Evolutionary conservation across 2,888 invertebrate species (phyloP).

Genomic region (Brachylomia viminalis): DNA sequence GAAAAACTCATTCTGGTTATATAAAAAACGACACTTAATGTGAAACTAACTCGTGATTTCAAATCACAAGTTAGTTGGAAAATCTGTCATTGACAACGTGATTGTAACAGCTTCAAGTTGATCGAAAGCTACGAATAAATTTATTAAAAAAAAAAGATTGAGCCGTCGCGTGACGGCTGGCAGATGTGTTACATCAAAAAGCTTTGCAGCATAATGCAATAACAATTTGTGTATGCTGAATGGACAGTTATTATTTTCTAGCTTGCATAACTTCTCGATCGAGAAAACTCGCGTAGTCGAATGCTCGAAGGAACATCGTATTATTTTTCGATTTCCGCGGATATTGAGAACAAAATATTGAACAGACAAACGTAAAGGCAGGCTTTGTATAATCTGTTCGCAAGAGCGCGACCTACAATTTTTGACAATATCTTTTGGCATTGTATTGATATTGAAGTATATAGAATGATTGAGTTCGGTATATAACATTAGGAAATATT

Average conservation of each 20-base stretch:
- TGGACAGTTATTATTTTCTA: constrained; percentile 37
- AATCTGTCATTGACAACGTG: constrained; percentile 6
- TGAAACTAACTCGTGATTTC: no score
- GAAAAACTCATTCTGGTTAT: no score
- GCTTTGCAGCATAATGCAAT: constrained; percentile 11
- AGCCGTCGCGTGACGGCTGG: no score
- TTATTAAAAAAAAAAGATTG: constrained; percentile 10
- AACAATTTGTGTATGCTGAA: constrained; percentile 13
- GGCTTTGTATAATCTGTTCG: constrained; percentile 12
- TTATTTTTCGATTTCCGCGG: constrained; percentile 23
- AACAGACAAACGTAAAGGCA: background rate
- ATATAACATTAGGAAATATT: no score
- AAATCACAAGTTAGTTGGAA: background rate
- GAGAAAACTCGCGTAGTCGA: background rate
- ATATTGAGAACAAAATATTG: constrained; percentile 14
- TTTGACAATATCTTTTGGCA: background rate
- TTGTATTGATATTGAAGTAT: background rate
- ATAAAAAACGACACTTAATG: no score
- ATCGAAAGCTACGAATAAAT: background rate
- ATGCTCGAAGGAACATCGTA: constrained; percentile 17
- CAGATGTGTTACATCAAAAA: no score
- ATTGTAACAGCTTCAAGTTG: constrained; percentile 12
- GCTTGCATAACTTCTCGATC: constrained; percentile 7
- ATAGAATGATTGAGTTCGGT: constrained; percentile 5
- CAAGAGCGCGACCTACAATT: background rate